Base-by-base conservation (phyloP, 2,113 vertebrate genomes). In the Puntigrus tetrazona region DNA sequence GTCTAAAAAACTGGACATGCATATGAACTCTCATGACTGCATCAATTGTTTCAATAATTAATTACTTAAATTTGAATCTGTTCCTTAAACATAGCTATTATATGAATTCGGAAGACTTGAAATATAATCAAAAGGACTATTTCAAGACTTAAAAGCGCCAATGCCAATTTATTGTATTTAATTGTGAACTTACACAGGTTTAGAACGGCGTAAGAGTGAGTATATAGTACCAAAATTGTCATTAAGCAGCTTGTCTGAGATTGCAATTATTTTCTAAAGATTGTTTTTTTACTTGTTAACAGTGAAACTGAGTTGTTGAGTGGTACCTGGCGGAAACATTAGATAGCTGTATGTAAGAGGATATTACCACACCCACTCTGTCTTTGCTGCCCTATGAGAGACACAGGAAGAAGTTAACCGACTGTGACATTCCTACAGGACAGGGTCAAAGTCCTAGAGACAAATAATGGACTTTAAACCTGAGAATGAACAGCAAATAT, bases 291-390 rank as follows among this genome's bases (percentile, higher is more conserved):
- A 78, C 85, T 45, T 78, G 63, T 78, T 72, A 74, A 38, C 52
- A 41, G 47, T 25, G 18, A 3, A n/a, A 59, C 27, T 61, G 65
- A 63, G 20, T 50, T 41, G 52, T 76, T 85, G 6, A 57, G 78
- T 87, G 91, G 92, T 96, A 98, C 97, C 97, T 98, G 92, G 94
- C 93, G 9, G 95, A 96, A 81, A 95, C 92, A 80, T 93, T 94
- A 91, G 94, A 96, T 91, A 96, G 97, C 87, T 97, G 94, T 90
- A 97, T 96, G 85, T 97, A 98, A 0, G 97, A 96, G 0, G 96
- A 96, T 88, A 98, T 93, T 73, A 97, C 92, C 75, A 98, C 95
- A 0, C 97, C 97, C 16, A 97, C 94, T 73, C 92, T 95, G 87
- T 96, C 97, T 93, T 94, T 97, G 18, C 93, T 93, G 36, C 96